Percentiles rank a stretch among this genome's conserved stretches.
phyloP scores from a whole-genome alignment of 2,113 vertebrate species.

The Oncorhynchus nerka region DNA sequence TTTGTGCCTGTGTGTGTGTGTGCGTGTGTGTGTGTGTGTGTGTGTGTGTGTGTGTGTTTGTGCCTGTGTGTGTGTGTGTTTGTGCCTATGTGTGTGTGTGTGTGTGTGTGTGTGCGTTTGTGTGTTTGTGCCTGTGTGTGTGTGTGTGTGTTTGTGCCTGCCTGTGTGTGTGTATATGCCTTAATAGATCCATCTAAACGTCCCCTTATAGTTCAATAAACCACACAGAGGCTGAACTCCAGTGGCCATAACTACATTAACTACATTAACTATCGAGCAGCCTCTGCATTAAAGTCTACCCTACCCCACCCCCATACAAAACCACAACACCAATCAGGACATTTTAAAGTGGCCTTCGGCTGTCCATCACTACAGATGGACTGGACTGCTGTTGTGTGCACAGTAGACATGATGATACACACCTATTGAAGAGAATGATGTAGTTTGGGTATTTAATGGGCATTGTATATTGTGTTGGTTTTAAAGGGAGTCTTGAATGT shows the following conservation, averaged over 20 bases:
- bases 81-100: not conserved
- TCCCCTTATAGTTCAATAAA: conserved; percentile 28
- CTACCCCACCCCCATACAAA: conserved; percentile 36
- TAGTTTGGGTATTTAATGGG: too few species aligned
- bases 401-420: not conserved
- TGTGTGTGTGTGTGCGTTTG: not conserved
- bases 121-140: conserved; percentile 24
- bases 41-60: conserved; percentile 4
- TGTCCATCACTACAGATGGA: too few species aligned
- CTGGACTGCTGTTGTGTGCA: not conserved
- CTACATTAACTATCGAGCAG: conserved; percentile 5
- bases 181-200: conserved; percentile 38
- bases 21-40: not conserved
- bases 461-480: too few species aligned
- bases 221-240: conserved; percentile 53
- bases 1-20: conserved; percentile 17
- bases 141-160: conserved; percentile 45
- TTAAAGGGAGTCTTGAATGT: too few species aligned
- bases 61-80: conserved; percentile 40
- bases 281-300: conserved; percentile 47
- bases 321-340: conserved; percentile 51
- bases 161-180: not conserved
- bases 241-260: conserved; percentile 65
- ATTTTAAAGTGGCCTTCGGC: not conserved
- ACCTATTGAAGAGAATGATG: not conserved